Conservation (phyloP, 2,888 invertebrate species). For the Euplexia lucipara region DNA sequence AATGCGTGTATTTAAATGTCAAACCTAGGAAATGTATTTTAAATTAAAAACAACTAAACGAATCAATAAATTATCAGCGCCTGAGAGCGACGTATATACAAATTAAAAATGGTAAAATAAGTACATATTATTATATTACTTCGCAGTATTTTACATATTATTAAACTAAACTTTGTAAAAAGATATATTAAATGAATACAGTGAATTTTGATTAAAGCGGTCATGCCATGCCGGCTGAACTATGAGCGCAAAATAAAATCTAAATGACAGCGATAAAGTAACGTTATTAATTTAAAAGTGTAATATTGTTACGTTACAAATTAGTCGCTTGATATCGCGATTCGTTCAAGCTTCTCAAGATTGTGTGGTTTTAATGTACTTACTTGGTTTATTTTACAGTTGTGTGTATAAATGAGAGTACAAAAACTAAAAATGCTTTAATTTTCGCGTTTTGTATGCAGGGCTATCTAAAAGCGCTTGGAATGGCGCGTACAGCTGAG, state of each 20-base stretch:
- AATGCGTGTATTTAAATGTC: no score
- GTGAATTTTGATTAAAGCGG: background rate
- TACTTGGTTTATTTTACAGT: slow-evolving; percentile 21
- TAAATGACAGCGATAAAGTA: background rate
- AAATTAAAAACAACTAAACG: no score
- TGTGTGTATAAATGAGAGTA: slow-evolving; percentile 3
- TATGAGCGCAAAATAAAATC: background rate
- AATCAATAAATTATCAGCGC: no score
- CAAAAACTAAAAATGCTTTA: background rate
- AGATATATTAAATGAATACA: background rate
- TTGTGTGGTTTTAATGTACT: slow-evolving; percentile 19
- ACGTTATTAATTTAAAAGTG: slow-evolving; percentile 6
- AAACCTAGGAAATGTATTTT: no score
- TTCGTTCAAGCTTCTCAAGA: slow-evolving; percentile 28
- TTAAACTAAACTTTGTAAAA: background rate
- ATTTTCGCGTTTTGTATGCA: slow-evolving; percentile 72
- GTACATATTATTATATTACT: no score
- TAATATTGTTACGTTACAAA: slow-evolving; percentile 16
- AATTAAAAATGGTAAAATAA: background rate
- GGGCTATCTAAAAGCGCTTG: slow-evolving; percentile 98
- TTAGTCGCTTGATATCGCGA: slow-evolving; percentile 34
- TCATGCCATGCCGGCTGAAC: background rate
- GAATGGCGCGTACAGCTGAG: slow-evolving; percentile 98
- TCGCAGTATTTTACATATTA: background rate
- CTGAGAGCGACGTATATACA: background rate